Percentiles rank a stretch among this genome's conserved stretches.
phyloP scores from a whole-genome alignment of 2,888 invertebrate genomes.

The Rhagium mordax region DNA sequence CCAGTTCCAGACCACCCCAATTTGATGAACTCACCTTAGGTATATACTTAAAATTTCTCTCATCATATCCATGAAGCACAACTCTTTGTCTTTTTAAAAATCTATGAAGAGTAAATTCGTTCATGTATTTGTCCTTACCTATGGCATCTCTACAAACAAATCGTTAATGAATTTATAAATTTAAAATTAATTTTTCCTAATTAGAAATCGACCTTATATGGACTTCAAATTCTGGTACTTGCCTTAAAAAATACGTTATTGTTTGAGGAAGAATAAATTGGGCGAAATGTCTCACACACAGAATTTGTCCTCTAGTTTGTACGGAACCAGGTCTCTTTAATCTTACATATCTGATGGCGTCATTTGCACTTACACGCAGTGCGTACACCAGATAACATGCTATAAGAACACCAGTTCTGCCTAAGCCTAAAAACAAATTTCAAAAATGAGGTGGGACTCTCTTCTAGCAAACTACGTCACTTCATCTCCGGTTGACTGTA shows the following conservation, averaged over 20 bases:
- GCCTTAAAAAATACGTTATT: conserved; percentile 82
- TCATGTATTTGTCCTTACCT: conserved; percentile 69
- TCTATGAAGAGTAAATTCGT: conserved; percentile 80
- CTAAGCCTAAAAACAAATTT: conserved; percentile 78
- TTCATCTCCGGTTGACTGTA: too few species aligned
- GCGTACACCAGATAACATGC: conserved; percentile 90
- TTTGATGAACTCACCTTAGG: conserved; percentile 79
- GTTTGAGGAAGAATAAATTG: conserved; percentile 84
- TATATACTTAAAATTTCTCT: conserved; percentile 81
- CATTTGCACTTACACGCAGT: conserved; percentile 81
- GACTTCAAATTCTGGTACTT: too few species aligned
- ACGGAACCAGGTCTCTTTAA: conserved; percentile 84
- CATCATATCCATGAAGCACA: conserved; percentile 85
- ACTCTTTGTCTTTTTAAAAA: conserved; percentile 81
- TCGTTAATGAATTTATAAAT: background rate
- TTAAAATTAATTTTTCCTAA: background rate
- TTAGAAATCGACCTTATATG: too few species aligned
- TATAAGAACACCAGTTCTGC: conserved; percentile 89
- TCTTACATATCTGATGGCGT: conserved; percentile 86
- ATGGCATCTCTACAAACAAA: conserved; percentile 66
- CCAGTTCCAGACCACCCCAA: too few species aligned
- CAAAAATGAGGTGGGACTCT: too few species aligned
- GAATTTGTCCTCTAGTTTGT: conserved; percentile 87
- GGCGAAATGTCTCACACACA: conserved; percentile 87
- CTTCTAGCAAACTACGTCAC: too few species aligned